A percentile compares a stretch with the other conserved stretches of the same genome.
Conservation (phyloP, 2,797 vertebrate genomes). For the Pantherophis vulpinus region DNA sequence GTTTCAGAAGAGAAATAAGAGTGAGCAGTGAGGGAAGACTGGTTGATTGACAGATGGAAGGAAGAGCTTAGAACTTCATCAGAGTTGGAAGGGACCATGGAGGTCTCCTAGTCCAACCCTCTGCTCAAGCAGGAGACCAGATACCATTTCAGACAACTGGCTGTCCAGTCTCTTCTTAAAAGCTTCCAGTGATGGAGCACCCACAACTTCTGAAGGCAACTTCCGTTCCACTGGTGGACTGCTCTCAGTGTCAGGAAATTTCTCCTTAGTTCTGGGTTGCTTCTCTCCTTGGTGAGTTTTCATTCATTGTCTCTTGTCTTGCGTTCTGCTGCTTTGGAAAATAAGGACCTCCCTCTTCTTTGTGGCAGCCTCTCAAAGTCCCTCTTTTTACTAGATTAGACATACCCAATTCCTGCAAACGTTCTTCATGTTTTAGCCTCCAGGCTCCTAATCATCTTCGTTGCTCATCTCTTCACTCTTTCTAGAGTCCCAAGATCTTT, state of each 20-base stretch:
- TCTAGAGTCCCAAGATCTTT: background rate
- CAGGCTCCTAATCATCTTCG: background rate
- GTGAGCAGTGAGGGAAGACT: fast-evolving
- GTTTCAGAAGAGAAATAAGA: background rate
- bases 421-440: too few species aligned
- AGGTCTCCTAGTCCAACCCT: background rate
- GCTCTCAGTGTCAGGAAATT: background rate
- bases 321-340: background rate
- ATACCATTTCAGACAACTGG: background rate
- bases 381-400: too few species aligned
- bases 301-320: background rate
- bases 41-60: background rate
- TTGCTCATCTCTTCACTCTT: background rate
- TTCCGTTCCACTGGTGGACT: background rate
- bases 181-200: too few species aligned
- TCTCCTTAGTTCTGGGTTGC: background rate
- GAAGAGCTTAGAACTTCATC: background rate
- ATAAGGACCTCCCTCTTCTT: background rate
- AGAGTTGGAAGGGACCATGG: background rate
- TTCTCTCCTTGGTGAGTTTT: background rate
- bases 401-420: too few species aligned
- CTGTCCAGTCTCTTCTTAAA: too few species aligned
- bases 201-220: too few species aligned
- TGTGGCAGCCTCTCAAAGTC: background rate
- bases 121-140: background rate